These are phyloP conservation scores for Limnephilus auricula DNA, from an alignment of 2,888 invertebrate genomes.

Conservation along the genomic window DNA sequence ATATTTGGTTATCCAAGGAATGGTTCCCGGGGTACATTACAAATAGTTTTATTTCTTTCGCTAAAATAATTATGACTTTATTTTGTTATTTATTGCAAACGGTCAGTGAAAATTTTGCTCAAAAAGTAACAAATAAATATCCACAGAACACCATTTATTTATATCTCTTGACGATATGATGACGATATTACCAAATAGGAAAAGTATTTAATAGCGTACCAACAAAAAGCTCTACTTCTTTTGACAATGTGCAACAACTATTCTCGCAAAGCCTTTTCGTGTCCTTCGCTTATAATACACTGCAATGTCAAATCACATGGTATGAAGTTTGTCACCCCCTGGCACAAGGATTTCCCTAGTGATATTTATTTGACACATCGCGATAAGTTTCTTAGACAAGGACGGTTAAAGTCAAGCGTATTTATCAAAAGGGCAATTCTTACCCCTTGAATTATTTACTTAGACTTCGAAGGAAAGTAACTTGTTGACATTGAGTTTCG, in stretches of 20 bases:
- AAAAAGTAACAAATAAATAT: no score
- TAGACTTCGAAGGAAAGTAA: background rate
- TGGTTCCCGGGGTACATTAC: no score
- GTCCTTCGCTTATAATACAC: background rate
- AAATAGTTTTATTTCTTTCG: no score
- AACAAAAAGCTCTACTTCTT: background rate
- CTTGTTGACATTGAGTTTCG: background rate
- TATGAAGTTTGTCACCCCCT: conserved; percentile 19
- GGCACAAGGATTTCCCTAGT: conserved; percentile 7
- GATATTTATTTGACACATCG: background rate
- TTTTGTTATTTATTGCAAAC: no score
- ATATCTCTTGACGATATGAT: no score
- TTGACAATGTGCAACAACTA: background rate
- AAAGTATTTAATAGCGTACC: no score
- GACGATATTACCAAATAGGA: no score
- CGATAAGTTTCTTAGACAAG: background rate
- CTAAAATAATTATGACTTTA: no score
- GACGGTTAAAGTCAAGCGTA: background rate
- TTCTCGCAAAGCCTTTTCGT: background rate
- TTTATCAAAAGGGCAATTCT: background rate
- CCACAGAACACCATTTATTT: no score
- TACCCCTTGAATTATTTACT: background rate
- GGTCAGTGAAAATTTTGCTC: no score
- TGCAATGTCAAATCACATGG: conserved; percentile 8
- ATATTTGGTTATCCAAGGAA: no score